Evolutionary conservation across 2,888 invertebrate genomes (phyloP).

Genomic region (Zootermopsis nevadensis): DNA sequence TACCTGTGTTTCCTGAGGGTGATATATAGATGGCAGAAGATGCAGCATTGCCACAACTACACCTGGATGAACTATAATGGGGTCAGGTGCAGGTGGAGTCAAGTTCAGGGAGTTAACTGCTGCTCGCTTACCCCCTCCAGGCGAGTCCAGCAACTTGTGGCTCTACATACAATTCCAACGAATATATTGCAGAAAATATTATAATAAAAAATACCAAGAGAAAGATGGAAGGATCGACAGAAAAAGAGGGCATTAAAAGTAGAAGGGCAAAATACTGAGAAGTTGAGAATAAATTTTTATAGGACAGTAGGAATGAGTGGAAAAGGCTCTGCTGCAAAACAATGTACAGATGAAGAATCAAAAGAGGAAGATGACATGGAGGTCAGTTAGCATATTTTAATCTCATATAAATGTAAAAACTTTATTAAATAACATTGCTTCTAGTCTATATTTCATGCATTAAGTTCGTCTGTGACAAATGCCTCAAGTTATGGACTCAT

Average conservation of each 20-base stretch:
- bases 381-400: no score
- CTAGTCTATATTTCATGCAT: no score
- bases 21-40: slow-evolving; percentile 86
- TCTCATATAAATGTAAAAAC: no score
- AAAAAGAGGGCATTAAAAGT: neutral
- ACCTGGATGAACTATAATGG: slow-evolving; percentile 94
- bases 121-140: slow-evolving; percentile 65
- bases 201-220: neutral
- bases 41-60: slow-evolving; percentile 91
- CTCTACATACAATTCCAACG: slow-evolving; percentile 30
- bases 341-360: no score
- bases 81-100: slow-evolving; percentile 77
- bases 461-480: no score
- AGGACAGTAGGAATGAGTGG: no score
- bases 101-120: slow-evolving; percentile 81
- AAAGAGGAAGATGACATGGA: no score
- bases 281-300: no score
- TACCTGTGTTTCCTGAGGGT: slow-evolving; percentile 63
- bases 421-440: no score
- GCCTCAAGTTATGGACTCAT: no score
- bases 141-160: slow-evolving; percentile 58
- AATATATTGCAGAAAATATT: neutral
- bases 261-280: neutral
- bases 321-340: no score
- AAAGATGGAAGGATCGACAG: neutral